A percentile compares a stretch with the other conserved stretches of the same genome.
Conservation (phyloP, 2,797 vertebrate genomes). For the Molothrus ater region DNA sequence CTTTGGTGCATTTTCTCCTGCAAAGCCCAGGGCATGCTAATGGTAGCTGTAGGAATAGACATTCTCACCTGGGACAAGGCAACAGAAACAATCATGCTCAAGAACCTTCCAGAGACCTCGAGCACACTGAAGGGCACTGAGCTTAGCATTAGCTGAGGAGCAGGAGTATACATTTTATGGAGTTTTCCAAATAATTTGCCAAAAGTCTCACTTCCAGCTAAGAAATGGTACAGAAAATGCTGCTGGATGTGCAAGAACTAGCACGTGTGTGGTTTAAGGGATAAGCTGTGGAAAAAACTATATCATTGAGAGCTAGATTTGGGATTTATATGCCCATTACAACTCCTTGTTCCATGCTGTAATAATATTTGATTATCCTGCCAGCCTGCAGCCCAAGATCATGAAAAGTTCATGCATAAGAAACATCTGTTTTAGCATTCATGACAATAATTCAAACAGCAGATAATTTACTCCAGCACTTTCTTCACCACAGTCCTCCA, state of each 20-base stretch:
- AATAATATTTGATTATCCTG: slow-evolving; percentile 13
- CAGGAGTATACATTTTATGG: not conserved
- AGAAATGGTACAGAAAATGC: not conserved
- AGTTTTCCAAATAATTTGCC: slow-evolving; percentile 53
- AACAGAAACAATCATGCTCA: not conserved
- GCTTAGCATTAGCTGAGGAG: not conserved
- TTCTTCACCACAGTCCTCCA: not conserved
- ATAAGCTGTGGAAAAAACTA: slow-evolving; percentile 50
- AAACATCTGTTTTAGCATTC: slow-evolving; percentile 50
- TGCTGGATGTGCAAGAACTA: slow-evolving; percentile 9
- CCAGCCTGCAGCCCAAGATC: slow-evolving; percentile 8
- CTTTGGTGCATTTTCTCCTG: slow-evolving; percentile 16
- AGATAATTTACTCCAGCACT: slow-evolving; percentile 25
- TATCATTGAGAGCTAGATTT: not conserved
- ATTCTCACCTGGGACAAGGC: not conserved
- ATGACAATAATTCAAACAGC: slow-evolving; percentile 31
- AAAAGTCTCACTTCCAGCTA: slow-evolving; percentile 43
- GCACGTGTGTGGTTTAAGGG: slow-evolving; percentile 19
- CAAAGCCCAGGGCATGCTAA: not conserved
- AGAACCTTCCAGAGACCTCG: not conserved
- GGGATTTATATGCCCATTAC: not conserved
- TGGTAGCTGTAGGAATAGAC: not conserved
- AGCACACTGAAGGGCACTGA: not conserved
- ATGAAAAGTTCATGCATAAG: slow-evolving; percentile 37
- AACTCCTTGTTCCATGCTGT: slow-evolving; percentile 13